phyloP scores from a whole-genome alignment of 2,888 invertebrate genomes.

The Eledone cirrhosa region DNA sequence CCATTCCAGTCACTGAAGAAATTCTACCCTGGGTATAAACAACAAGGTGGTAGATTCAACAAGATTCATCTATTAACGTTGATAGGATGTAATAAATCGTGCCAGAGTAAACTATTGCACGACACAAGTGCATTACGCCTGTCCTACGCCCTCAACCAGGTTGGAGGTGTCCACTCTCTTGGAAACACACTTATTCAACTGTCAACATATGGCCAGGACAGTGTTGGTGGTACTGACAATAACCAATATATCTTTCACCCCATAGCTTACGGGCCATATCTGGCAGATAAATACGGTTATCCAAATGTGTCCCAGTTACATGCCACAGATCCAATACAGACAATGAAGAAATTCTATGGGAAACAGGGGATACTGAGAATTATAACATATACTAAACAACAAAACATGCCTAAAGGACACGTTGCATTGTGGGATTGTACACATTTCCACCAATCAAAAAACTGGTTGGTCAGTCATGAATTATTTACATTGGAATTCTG shows the following conservation, averaged over 20 bases:
- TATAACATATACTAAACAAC: slow-evolving; percentile 58
- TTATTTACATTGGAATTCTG: slow-evolving; percentile 64
- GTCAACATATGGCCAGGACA: slow-evolving; percentile 59
- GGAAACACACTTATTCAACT: slow-evolving; percentile 55
- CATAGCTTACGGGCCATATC: slow-evolving; percentile 61
- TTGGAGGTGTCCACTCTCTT: slow-evolving; percentile 59
- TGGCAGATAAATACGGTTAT: slow-evolving; percentile 63
- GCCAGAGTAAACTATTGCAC: slow-evolving; percentile 49
- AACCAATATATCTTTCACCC: slow-evolving; percentile 62
- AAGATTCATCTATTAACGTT: slow-evolving; percentile 52
- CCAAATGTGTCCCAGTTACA: slow-evolving; percentile 57
- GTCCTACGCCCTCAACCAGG: slow-evolving; percentile 58
- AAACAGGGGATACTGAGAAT: slow-evolving; percentile 62
- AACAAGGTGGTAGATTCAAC: slow-evolving; percentile 54
- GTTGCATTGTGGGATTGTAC: slow-evolving; percentile 65
- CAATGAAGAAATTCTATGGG: slow-evolving; percentile 57
- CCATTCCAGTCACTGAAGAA: slow-evolving; percentile 52
- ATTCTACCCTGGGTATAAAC: slow-evolving; percentile 61
- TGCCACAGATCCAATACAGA: slow-evolving; percentile 49
- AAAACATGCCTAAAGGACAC: slow-evolving; percentile 60
- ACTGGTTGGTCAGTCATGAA: slow-evolving; percentile 58
- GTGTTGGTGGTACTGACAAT: slow-evolving; percentile 53
- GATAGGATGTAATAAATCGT: slow-evolving; percentile 44
- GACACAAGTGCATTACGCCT: slow-evolving; percentile 63
- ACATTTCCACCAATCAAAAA: slow-evolving; percentile 61